Evolutionary conservation across 2,113 vertebrate species (phyloP).

Genomic region (Paramisgurnus dabryanus): DNA sequence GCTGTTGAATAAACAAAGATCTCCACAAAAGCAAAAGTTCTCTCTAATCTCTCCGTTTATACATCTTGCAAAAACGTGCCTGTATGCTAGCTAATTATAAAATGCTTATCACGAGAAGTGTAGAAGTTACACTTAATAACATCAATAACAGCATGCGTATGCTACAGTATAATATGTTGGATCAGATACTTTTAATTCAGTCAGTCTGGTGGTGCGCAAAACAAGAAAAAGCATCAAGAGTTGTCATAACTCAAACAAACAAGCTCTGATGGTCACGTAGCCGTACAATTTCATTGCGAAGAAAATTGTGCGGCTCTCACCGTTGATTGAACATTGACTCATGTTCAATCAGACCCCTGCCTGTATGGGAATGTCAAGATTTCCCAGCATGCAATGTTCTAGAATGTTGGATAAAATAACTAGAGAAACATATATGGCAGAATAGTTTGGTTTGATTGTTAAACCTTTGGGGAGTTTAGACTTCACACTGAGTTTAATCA

Average conservation of each 20-base stretch:
- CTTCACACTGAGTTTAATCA: background rate
- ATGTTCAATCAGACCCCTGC: background rate
- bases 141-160: background rate
- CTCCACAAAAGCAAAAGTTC: no score
- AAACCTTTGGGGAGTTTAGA: background rate
- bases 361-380: background rate
- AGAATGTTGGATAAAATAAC: background rate
- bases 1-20: no score
- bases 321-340: background rate
- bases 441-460: background rate
- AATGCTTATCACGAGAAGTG: no score
- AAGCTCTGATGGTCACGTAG: background rate
- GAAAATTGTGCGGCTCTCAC: background rate
- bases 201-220: background rate
- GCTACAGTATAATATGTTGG: background rate
- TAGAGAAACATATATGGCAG: background rate
- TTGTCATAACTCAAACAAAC: background rate
- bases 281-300: background rate
- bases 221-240: background rate
- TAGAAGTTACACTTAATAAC: background rate
- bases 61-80: no score
- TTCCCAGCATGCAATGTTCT: background rate
- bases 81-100: no score
- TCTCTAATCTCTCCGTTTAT: no score
- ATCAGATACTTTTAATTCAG: background rate